Percentiles rank a stretch among this genome's conserved stretches.
Conservation (phyloP, 2,113 vertebrate species). For the Otis tarda region DNA sequence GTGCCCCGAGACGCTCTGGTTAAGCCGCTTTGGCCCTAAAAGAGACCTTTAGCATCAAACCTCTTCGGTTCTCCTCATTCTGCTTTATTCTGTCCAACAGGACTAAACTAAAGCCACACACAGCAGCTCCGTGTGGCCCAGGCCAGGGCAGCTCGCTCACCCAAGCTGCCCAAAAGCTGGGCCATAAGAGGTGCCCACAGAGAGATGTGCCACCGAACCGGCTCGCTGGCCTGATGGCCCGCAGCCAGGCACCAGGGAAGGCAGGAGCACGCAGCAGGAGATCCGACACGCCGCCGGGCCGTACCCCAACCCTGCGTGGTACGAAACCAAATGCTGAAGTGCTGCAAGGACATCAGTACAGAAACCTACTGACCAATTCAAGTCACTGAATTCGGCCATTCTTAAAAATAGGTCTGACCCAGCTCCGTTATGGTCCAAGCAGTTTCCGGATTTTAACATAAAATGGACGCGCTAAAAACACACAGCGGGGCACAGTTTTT, state of each 20-base stretch:
- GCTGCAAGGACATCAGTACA: background rate
- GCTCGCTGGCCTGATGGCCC: background rate
- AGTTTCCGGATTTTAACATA: background rate
- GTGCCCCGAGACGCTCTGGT: background rate
- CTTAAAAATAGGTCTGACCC: background rate
- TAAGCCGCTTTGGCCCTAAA: background rate
- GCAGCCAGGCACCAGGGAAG: background rate
- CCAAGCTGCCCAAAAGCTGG: background rate
- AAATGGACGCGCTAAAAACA: background rate
- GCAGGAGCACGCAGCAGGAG: background rate
- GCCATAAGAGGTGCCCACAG: fast-evolving
- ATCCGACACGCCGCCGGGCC: fast-evolving
- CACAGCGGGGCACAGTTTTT: fast-evolving
- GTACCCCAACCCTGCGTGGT: fast-evolving
- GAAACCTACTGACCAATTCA: background rate
- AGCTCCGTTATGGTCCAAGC: background rate
- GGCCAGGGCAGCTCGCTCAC: too few species aligned
- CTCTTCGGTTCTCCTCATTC: background rate
- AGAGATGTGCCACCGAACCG: background rate
- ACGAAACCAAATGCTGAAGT: background rate
- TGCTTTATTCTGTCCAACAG: background rate
- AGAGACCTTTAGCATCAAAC: background rate
- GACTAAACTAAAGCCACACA: background rate
- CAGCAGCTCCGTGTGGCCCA: fast-evolving
- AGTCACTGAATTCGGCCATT: background rate